Evolutionary conservation across 64 coral and sea anemone genomes (phyloP).

Genomic region (Stichodactyla helianthus): DNA sequence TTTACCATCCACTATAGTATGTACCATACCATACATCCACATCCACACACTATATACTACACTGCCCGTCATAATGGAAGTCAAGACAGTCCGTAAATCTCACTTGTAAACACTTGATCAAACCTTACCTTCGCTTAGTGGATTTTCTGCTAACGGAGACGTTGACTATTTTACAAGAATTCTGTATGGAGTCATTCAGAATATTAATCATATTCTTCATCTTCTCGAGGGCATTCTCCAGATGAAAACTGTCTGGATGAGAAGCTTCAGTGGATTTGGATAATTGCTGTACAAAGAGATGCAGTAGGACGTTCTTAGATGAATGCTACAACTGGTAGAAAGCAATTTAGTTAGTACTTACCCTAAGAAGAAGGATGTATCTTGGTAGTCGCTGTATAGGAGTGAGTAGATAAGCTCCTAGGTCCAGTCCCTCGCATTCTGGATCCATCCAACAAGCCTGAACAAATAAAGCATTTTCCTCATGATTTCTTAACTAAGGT

Average conservation of each 20-base stretch:
- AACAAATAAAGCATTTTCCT: neutral
- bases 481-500: neutral
- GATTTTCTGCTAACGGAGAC: conserved; percentile 42
- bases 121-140: conserved; percentile 44
- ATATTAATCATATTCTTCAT: conserved; percentile 93
- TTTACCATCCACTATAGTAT: no score
- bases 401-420: conserved; percentile 83
- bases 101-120: no score
- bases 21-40: no score
- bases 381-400: conserved; percentile 94
- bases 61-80: no score
- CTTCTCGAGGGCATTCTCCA: conserved; percentile 71
- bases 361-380: conserved; percentile 89
- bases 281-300: conserved; percentile 61
- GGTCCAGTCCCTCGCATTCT: conserved; percentile 79
- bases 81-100: no score
- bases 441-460: conserved; percentile 75
- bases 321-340: neutral
- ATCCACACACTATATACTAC: no score
- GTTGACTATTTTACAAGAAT: conserved; percentile 62
- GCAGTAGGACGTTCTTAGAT: neutral
- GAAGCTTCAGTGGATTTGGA: conserved; percentile 72
- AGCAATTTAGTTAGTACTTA: conserved; percentile 22
- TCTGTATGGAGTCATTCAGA: conserved; percentile 86
- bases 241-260: conserved; percentile 83